Base-by-base conservation (phyloP, 2,888 invertebrate genomes). In the Dysmachus trigonus region DNA sequence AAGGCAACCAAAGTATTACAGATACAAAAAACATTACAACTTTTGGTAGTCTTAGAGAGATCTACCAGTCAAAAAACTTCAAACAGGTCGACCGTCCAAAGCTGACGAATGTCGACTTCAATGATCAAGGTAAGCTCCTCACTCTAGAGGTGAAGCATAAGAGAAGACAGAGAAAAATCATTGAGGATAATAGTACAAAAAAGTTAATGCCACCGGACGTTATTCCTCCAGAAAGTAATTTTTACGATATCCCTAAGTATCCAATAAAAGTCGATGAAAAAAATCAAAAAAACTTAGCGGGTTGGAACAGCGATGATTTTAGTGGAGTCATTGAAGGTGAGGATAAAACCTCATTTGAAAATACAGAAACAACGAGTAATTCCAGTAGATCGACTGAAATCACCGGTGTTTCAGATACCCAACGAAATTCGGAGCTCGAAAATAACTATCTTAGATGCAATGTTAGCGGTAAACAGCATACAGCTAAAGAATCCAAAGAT, bases 121-220 rank as follows among this genome's bases (percentile, higher is more conserved):
- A 86, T 15, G 91, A 92, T 38, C 91, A 92, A 62, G 95, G 95
- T 0, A 93, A 94, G 71, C 92, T 95, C 82, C 90, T 96, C 30
- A 96, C 96, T 0, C 92, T 96, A 81, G 96, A 96, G 89, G 93
- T 94, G 13, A 93, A 96, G 87, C 96, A 96, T 89, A 95, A 95
- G 1, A 95, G 95, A 87, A 93, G 96, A 62, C 96, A 96, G 90
- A 93, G 96, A 1, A 89, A 90, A 33, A 88, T 87, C 6, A 88
- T 88, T 22, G 76, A 86, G 33, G 88, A 88, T 77, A 88, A 89
- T 7, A 86, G 35, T 38, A 82, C 27, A 84, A 90, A 93, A 87
- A 93, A 91, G 88, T 89, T 90, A 10, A 93, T 94, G 73, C 94
- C 95, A 31, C 96, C 96, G 0, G 96, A 96, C 89, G 94, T 96